Evolutionary conservation across 1,140 invertebrate genomes (phyloP).

Genomic region (Scaptomyza hsui): DNA sequence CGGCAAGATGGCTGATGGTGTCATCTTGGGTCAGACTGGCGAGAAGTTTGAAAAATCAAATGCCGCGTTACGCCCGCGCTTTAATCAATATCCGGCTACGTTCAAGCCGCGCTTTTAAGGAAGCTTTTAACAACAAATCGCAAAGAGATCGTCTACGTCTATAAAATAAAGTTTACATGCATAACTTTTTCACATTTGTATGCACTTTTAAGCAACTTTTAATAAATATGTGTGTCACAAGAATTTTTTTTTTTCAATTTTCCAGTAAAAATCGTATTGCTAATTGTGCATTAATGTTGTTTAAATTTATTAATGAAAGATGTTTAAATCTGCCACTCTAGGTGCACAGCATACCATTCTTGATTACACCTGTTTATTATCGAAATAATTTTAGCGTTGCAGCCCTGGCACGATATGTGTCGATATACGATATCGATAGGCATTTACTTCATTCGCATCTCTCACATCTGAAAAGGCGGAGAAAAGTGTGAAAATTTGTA

Average conservation of each 20-base stretch:
- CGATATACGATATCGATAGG: slow-evolving; percentile 26
- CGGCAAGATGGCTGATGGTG: slow-evolving; percentile 63
- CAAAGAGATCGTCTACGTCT: slow-evolving; percentile 64
- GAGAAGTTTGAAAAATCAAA: slow-evolving; percentile 79
- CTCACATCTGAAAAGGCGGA: slow-evolving; percentile 39
- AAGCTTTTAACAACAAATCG: slow-evolving; percentile 1
- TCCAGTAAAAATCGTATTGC: no score
- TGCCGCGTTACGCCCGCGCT: slow-evolving; percentile 74
- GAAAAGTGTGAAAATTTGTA: slow-evolving; percentile 64
- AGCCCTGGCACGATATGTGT: slow-evolving; percentile 21
- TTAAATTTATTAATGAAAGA: no score
- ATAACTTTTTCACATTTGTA: slow-evolving; percentile 35
- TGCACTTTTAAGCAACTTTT: slow-evolving; percentile 52
- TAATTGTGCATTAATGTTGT: neutral
- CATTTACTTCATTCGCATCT: slow-evolving; percentile 27
- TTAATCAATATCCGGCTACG: slow-evolving; percentile 79
- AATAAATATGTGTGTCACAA: slow-evolving; percentile 17
- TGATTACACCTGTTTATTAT: neutral
- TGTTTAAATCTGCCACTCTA: no score
- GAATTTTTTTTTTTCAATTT: neutral
- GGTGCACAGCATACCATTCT: neutral
- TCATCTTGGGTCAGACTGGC: slow-evolving; percentile 75
- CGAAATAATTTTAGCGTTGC: neutral
- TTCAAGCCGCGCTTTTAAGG: slow-evolving; percentile 79
- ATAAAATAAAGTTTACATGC: slow-evolving; percentile 23